Evolutionary conservation across 2,888 invertebrate species (phyloP), one percentile per base, ranked within the genome.

Genomic region (Brenthis hecate): DNA sequence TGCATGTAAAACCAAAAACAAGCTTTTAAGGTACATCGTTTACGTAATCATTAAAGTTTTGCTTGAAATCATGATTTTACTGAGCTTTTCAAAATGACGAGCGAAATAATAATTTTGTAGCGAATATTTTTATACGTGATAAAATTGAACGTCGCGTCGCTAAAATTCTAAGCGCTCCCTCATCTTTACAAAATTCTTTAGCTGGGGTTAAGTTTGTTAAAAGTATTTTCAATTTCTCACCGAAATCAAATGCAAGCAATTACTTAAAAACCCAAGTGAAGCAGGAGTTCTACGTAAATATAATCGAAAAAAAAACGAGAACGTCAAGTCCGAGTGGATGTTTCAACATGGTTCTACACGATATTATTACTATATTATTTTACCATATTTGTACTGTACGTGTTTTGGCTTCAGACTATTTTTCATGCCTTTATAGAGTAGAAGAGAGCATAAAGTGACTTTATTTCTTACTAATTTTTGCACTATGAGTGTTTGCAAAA

Each of bases 231-330:
- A 73, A 73, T 72, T 66, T 70, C 68, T 72, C 68, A 68, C 70
- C 70, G 70, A 79, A 76, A 82, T 79, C 82, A 81, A 86, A 85
- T 81, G 85, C 83, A 83, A 82, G 85, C 88, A 90, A 90, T 89
- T 90, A 89, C 89, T 88, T 86, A 85, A 89, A 89, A 88, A 87
- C 81, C 81, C 84, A 82, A 82, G 79, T 78, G 77, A 78, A 73
- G 75, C 75, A 74, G 78, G 79, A 88, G 85, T 79, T 78, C 86
- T 86, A 85, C 81, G 86, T 82, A 87, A 87, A 89, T 80, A 85
- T 62, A 62, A 62, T 36, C 51, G 19, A 36, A 53, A 62, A 62
- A 61, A 62, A 53, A 53, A 19, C 3, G 3, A 76, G 78, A 82
- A 79, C 19, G 56, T 60, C 48, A 58, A 58, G 63, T 16, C 0